A percentile compares a stretch with the other conserved stretches of the same genome.
phyloP scores from a whole-genome alignment of 2,113 vertebrate species.

The Phylloscopus whistleri region DNA sequence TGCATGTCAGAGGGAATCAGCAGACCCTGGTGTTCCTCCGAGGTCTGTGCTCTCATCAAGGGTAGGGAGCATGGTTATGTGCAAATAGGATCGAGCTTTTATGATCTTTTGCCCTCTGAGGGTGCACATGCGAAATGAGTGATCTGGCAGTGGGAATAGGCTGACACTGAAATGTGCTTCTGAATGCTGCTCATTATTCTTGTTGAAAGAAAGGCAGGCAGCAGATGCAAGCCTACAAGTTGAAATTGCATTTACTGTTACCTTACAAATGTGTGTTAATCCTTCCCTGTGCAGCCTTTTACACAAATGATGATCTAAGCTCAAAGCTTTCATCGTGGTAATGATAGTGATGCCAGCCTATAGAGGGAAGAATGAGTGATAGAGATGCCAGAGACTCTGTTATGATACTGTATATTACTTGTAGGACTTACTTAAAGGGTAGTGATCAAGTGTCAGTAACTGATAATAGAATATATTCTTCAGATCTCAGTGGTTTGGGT shows the following conservation, averaged over 20 bases:
- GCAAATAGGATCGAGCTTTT: not conserved
- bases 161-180: not conserved
- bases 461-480: not conserved
- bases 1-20: not conserved
- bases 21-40: not conserved
- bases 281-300: not conserved
- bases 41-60: not conserved
- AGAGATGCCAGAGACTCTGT: not conserved
- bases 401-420: not conserved
- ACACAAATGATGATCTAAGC: not conserved
- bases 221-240: not conserved
- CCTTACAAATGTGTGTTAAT: slow-evolving; percentile 14
- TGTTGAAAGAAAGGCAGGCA: not conserved
- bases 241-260: slow-evolving; percentile 32
- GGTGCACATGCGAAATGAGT: not conserved
- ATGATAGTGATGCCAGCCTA: not conserved
- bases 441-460: not conserved
- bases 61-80: not conserved
- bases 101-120: not conserved
- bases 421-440: not conserved
- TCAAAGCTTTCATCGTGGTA: not conserved
- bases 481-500: not conserved
- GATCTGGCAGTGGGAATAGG: not conserved
- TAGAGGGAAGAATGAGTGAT: not conserved
- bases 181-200: not conserved